Evolutionary conservation across 1,140 invertebrate genomes (phyloP), one percentile per base, ranked within the genome.

Genomic region (Aphaenogaster ashmeadi): DNA sequence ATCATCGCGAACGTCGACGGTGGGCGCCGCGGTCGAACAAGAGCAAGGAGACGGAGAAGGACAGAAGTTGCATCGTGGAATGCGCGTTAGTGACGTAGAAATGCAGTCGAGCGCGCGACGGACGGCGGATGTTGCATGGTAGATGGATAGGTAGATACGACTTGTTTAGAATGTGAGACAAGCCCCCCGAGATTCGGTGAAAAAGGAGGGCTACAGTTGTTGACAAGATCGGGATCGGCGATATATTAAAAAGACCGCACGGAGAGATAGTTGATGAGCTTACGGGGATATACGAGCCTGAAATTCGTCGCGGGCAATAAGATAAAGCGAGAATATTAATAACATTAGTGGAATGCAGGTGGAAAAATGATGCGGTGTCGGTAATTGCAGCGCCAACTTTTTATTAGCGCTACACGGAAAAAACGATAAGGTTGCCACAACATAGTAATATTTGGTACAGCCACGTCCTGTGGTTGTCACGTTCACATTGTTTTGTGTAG

Each of bases 51-150:
- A 87, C 13, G 77, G 1, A 50, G 15, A 38, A 83, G 78, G 74
- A 85, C 36, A 56, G 47, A 86, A 74, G 74, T 27, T 78, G 47
- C 33, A 79, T 15, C 52, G 41, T 86, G 87, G 87, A 86, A 88
- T 88, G 87, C 81, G 36, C 72, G 27, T 77, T 62, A 58, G 62
- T 64, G 72, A 75, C 69, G 87, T 86, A 86, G 80, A 86, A 88
- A 88, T 88, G 80, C 80, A 84, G 44, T 62, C 52, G 58, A 81
- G 72, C 47, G 71, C 71, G 83, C 67, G 27, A 62, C 58, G 41
- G 66, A 79, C 74, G 38, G 36, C 58, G 75, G 47, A 66, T 54
- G 60, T 44, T 62, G 83, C 83, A 27, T 60, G 54, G 67, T 62
- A 84, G 80, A 84, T 84, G 41, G 41, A 84, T 84, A 84, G 33